Conservation (phyloP, 2,888 invertebrate genomes). For the Tyria jacobaeae region DNA sequence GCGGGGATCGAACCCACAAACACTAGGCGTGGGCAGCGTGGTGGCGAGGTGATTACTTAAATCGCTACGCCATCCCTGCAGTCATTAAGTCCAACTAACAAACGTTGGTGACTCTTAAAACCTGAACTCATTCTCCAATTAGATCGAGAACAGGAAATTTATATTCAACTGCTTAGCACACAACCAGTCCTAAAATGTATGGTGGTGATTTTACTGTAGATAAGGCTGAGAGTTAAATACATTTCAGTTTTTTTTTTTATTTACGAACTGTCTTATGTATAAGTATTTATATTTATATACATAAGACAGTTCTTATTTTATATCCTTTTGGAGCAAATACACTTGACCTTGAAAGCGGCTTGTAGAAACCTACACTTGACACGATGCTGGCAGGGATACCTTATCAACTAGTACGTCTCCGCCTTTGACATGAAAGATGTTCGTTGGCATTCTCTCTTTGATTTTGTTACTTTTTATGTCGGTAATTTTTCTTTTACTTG, state of each 20-base stretch:
- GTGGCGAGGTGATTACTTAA: no score
- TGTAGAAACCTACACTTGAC: neutral
- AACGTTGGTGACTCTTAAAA: no score
- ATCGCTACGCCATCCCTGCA: no score
- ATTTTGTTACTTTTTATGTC: neutral
- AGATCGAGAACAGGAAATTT: neutral
- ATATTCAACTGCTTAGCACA: neutral
- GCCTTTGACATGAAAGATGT: neutral
- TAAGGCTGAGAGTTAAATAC: neutral
- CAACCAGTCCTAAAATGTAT: neutral
- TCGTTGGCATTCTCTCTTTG: neutral
- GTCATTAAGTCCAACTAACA: no score
- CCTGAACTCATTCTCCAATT: neutral
- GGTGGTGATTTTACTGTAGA: neutral
- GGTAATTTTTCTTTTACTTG: neutral
- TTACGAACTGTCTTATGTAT: neutral
- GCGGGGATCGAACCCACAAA: no score
- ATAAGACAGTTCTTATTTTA: no score
- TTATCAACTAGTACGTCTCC: neutral
- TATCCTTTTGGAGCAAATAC: no score
- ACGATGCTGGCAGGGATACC: neutral
- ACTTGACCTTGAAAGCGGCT: conserved; percentile 1
- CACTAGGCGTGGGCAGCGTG: no score
- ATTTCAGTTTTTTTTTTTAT: neutral
- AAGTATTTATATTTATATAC: no score